Evolutionary conservation across 2,113 vertebrate species (phyloP).

Genomic region (Thomomys bottae): DNA sequence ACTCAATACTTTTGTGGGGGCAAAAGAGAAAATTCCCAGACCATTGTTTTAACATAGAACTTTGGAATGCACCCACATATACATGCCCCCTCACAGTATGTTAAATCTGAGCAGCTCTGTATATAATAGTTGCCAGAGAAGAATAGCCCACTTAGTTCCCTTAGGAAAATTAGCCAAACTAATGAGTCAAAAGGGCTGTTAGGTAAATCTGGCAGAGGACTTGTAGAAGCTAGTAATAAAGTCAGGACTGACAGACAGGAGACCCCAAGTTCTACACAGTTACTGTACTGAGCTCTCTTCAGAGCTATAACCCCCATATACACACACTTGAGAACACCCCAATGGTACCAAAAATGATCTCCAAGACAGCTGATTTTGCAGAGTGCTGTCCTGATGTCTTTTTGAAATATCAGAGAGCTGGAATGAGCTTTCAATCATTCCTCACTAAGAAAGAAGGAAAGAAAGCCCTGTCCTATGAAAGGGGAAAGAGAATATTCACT

Average conservation of each 20-base stretch:
- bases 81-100: background rate
- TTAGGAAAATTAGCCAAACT: slow-evolving; percentile 82
- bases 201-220: slow-evolving; percentile 74
- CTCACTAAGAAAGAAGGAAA: background rate
- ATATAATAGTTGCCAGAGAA: slow-evolving; percentile 69
- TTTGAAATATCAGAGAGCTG: background rate
- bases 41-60: slow-evolving; percentile 62
- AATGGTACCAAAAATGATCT: background rate
- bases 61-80: slow-evolving; percentile 53
- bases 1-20: slow-evolving; percentile 50
- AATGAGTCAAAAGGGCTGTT: slow-evolving; percentile 78
- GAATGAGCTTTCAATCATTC: background rate
- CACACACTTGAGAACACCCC: background rate
- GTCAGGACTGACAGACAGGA: slow-evolving; percentile 35
- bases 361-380: background rate
- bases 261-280: background rate
- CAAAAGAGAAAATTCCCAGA: slow-evolving; percentile 28
- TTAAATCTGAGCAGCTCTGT: slow-evolving; percentile 76
- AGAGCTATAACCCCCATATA: background rate
- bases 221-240: slow-evolving; percentile 65
- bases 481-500: background rate
- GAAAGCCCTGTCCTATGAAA: background rate
- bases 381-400: background rate
- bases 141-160: slow-evolving; percentile 82
- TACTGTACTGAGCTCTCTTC: background rate